Percentiles rank a stretch among this genome's conserved stretches.
Conservation (phyloP, 1,140 invertebrate genomes). For the Bactericera cockerelli region DNA sequence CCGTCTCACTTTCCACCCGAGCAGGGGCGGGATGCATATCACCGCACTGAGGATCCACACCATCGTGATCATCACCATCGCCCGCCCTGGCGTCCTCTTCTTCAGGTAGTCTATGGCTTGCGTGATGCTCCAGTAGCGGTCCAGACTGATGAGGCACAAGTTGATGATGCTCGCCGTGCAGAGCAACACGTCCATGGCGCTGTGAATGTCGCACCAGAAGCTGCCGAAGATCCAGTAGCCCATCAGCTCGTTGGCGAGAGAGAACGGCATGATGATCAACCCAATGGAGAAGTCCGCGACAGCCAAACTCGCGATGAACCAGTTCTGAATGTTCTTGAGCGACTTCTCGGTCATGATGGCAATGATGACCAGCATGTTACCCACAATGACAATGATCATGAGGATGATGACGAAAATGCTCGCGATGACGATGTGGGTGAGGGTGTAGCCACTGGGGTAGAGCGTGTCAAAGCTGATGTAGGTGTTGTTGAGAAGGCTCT, state of each 20-base stretch:
- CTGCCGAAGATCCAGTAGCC: constrained; percentile 93
- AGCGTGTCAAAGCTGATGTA: constrained; percentile 29
- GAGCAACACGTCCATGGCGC: constrained; percentile 88
- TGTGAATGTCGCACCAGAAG: constrained; percentile 88
- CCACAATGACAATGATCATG: constrained; percentile 94
- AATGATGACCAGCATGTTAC: constrained; percentile 94
- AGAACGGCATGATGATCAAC: constrained; percentile 93
- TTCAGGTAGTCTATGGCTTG: constrained; percentile 91
- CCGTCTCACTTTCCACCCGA: constrained; percentile 82
- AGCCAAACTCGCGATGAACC: constrained; percentile 93
- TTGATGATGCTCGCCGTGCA: constrained; percentile 95
- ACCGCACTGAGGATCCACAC: constrained; percentile 90
- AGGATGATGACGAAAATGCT: constrained; percentile 79
- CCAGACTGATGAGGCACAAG: constrained; percentile 86
- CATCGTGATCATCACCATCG: constrained; percentile 80
- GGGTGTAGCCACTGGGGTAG: constrained; percentile 75
- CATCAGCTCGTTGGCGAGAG: constrained; percentile 90
- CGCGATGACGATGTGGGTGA: constrained; percentile 70
- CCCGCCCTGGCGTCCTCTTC: constrained; percentile 78
- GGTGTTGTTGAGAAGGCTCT: constrained; percentile 23
- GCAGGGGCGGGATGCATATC: constrained; percentile 87
- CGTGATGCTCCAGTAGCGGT: constrained; percentile 95
- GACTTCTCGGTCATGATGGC: constrained; percentile 90
- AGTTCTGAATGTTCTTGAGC: constrained; percentile 92
- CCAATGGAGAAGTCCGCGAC: constrained; percentile 92